Percentiles rank a stretch among this genome's conserved stretches.
Conservation (phyloP, 2,888 invertebrate genomes). For the Acanthosoma haemorrhoidale region DNA sequence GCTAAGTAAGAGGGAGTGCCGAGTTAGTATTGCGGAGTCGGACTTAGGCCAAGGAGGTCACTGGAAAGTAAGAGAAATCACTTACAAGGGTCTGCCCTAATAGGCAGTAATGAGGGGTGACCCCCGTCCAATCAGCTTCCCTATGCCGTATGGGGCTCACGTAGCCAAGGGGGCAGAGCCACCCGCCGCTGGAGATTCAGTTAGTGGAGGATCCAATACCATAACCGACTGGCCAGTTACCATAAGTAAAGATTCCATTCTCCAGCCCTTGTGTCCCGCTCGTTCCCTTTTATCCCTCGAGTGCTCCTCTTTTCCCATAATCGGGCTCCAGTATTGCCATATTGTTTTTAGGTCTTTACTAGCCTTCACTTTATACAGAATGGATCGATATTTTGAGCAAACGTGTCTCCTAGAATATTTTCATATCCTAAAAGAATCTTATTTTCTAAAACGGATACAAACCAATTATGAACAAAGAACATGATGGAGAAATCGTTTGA, state of each 20-base stretch:
- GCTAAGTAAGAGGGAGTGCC: neutral
- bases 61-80: slow-evolving; percentile 22
- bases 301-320: too few species aligned
- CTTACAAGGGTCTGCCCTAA: slow-evolving; percentile 21
- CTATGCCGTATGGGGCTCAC: slow-evolving; percentile 17
- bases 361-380: too few species aligned
- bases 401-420: too few species aligned
- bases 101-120: slow-evolving; percentile 23
- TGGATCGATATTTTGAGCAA: too few species aligned
- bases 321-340: too few species aligned
- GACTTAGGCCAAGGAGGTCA: neutral
- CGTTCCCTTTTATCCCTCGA: neutral
- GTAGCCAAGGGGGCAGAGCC: too few species aligned
- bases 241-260: slow-evolving; percentile 22
- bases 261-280: neutral
- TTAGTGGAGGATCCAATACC: slow-evolving; percentile 21
- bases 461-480: too few species aligned
- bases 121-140: slow-evolving; percentile 16
- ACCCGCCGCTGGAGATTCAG: slow-evolving; percentile 15
- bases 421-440: too few species aligned
- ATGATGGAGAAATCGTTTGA: too few species aligned
- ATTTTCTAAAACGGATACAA: too few species aligned
- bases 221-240: slow-evolving; percentile 1
- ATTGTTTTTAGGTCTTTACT: too few species aligned
- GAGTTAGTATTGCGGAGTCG: neutral